Conservation (phyloP, 2,113 vertebrate species). For the Lepidothrix coronata region DNA sequence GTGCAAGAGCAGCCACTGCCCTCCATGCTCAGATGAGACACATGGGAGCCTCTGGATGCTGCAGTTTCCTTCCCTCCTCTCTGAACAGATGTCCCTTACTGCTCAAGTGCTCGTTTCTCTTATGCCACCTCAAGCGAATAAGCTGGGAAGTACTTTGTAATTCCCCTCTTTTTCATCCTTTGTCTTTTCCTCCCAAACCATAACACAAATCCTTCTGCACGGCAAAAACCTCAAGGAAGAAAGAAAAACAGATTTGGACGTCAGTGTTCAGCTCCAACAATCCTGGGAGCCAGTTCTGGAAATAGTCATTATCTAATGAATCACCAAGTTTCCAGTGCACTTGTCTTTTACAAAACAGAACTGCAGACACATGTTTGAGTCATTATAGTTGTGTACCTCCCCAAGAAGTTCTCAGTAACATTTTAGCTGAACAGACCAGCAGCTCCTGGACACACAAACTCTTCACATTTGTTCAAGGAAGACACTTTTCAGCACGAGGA, state of each 20-base stretch:
- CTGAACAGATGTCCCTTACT: neutral
- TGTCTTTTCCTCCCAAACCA: neutral
- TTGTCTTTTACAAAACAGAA: constrained; percentile 21
- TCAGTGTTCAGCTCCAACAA: neutral
- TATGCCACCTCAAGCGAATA: neutral
- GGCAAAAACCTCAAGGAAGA: neutral
- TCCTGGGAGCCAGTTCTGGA: constrained; percentile 40
- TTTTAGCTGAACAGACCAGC: neutral
- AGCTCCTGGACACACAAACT: neutral
- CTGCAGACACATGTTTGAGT: neutral
- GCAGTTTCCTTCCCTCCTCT: neutral
- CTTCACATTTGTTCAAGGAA: neutral
- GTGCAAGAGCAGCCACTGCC: neutral
- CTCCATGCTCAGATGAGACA: neutral
- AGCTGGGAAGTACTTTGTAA: neutral
- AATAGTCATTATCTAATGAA: constrained; percentile 39
- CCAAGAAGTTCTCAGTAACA: neutral
- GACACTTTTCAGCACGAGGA: neutral
- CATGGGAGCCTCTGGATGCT: neutral
- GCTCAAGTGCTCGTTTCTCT: neutral
- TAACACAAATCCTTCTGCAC: neutral
- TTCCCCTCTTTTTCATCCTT: neutral
- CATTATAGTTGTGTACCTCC: neutral
- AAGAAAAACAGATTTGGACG: neutral
- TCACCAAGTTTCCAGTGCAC: constrained; percentile 47